A percentile compares a stretch with the other conserved stretches of the same genome.
Evolutionary conservation across 1,140 invertebrate species (phyloP).

Genomic region (Battus philenor): DNA sequence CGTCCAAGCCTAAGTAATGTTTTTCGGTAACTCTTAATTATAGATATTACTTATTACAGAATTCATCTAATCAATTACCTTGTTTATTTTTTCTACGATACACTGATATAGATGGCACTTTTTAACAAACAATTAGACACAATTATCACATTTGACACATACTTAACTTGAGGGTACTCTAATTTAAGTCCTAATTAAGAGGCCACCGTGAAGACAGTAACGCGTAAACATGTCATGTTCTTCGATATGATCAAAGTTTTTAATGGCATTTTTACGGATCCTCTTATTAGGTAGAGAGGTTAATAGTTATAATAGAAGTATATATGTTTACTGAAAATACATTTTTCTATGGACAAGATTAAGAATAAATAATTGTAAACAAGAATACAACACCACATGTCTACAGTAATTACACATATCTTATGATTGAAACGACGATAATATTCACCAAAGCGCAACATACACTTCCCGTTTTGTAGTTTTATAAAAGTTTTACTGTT

Average conservation of each 20-base stretch:
- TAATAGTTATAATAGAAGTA: neutral
- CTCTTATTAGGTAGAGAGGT: too few species aligned
- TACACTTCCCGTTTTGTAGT: conserved; percentile 8
- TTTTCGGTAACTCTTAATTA: too few species aligned
- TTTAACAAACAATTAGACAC: conserved; percentile 3
- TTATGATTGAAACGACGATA: conserved; percentile 1
- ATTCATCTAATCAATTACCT: neutral
- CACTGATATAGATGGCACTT: conserved; percentile 2
- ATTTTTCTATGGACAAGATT: conserved; percentile 1
- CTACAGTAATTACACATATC: neutral
- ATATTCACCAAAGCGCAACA: neutral
- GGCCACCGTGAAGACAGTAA: conserved; percentile 1
- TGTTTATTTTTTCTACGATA: conserved; percentile 3
- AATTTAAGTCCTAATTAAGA: neutral
- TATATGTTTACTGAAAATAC: neutral
- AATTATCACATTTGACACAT: conserved; percentile 12
- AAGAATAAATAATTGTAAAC: neutral
- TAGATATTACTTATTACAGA: conserved; percentile 6
- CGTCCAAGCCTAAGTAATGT: too few species aligned
- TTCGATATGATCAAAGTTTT: neutral
- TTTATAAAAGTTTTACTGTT: conserved; percentile 16
- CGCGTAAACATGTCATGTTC: too few species aligned
- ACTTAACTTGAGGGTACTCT: conserved; percentile 4
- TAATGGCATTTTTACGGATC: neutral
- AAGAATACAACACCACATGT: conserved; percentile 7